phyloP scores from a whole-genome alignment of 2,113 vertebrate species.

The Protomyctophum bolini region DNA sequence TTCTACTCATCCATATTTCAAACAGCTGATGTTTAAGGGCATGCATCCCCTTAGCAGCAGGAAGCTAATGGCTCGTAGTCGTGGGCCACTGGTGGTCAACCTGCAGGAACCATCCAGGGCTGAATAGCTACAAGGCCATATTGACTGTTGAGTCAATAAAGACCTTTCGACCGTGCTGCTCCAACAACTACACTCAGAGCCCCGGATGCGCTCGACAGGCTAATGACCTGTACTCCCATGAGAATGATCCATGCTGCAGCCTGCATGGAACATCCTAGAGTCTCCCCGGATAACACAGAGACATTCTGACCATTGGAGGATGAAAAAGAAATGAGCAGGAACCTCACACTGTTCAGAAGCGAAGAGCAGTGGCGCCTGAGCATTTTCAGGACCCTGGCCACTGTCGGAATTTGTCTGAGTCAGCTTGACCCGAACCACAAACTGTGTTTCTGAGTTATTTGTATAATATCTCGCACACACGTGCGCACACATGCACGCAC shows the following conservation, averaged over 20 bases:
- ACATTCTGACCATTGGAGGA: slow-evolving; percentile 50
- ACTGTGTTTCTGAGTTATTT: too few relatives aligned
- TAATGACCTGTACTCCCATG: slow-evolving; percentile 54
- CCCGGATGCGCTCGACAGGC: slow-evolving; percentile 39
- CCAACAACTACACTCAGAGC: slow-evolving; percentile 38
- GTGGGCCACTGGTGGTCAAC: slow-evolving; percentile 27
- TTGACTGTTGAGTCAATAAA: slow-evolving; percentile 59
- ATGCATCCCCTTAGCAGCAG: slow-evolving; percentile 5
- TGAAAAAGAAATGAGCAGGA: slow-evolving; percentile 53
- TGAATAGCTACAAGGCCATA: slow-evolving; percentile 41
- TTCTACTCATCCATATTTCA: too few relatives aligned
- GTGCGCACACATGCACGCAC: too few relatives aligned
- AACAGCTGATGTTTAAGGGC: too few relatives aligned
- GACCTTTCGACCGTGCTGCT: slow-evolving; percentile 31
- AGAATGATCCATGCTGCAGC: slow-evolving; percentile 23
- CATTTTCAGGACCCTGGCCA: slow-evolving; percentile 25
- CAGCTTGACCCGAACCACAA: too few relatives aligned
- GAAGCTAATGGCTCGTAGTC: background rate
- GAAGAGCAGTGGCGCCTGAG: slow-evolving; percentile 23
- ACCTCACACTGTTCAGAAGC: slow-evolving; percentile 33
- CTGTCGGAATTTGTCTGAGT: background rate
- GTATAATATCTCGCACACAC: too few relatives aligned
- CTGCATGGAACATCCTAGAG: slow-evolving; percentile 54
- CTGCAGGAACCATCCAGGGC: slow-evolving; percentile 11
- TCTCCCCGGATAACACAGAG: slow-evolving; percentile 48